Percentiles rank a stretch among this genome's conserved stretches.
Conservation (phyloP, 2,797 vertebrate genomes). For the Schizopygopsis malacanthus region DNA sequence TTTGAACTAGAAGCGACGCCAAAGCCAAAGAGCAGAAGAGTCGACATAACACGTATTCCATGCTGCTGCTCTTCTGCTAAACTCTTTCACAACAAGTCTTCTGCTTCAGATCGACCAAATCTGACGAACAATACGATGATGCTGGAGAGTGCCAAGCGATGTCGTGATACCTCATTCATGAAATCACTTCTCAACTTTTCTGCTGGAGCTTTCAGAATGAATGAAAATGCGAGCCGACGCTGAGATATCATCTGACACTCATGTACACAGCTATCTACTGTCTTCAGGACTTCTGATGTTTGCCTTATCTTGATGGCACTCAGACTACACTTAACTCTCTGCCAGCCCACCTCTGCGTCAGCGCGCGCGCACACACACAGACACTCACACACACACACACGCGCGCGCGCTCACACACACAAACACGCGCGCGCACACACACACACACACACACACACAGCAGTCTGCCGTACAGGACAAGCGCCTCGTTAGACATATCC, state of each 20-base stretch:
- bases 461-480: slow-evolving; percentile 36
- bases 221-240: slow-evolving; percentile 3
- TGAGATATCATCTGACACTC: slow-evolving; percentile 38
- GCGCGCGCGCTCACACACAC: slow-evolving; percentile 18
- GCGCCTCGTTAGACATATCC: slow-evolving; percentile 48
- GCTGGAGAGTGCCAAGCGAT: slow-evolving; percentile 55
- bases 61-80: slow-evolving; percentile 59
- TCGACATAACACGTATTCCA: slow-evolving; percentile 73
- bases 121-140: slow-evolving; percentile 57
- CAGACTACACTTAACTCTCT: slow-evolving; percentile 75
- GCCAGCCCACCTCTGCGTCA: slow-evolving; percentile 84
- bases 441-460: neutral
- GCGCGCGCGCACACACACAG: slow-evolving; percentile 47
- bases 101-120: slow-evolving; percentile 67
- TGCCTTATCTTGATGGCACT: slow-evolving; percentile 71
- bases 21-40: slow-evolving; percentile 70
- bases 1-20: slow-evolving; percentile 73
- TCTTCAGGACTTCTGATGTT: slow-evolving; percentile 71
- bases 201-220: slow-evolving; percentile 41
- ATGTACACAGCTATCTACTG: slow-evolving; percentile 62
- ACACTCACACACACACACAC: too few relatives aligned
- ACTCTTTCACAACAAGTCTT: slow-evolving; percentile 43
- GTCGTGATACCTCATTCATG: slow-evolving; percentile 69
- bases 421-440: too few relatives aligned
- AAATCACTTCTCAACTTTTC: slow-evolving; percentile 50